Evolutionary conservation across 2,888 invertebrate species (phyloP), one percentile per base, ranked within the genome.

Genomic region (Ypsolopha sequella): DNA sequence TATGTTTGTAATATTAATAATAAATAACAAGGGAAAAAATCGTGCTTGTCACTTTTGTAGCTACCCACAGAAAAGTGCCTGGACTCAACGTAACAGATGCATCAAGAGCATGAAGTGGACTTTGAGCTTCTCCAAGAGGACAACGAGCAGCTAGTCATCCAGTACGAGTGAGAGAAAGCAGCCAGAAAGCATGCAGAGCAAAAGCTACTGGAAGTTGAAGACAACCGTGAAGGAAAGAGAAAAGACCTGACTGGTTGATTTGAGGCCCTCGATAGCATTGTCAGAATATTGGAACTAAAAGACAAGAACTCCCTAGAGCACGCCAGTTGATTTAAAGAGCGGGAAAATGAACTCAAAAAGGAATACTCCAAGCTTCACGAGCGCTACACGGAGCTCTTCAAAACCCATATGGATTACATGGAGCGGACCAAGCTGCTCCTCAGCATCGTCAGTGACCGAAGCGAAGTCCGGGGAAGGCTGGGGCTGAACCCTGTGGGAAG

Each of bases 341-440:
- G 99, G 54, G 99, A 99, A 76, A 90, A 91, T 56, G 99, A 99
- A 79, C 89, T 96, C 63, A 99, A 98, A 80, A 94, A 94, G 80
- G 90, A 99, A 82, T 99, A 98, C 78, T 93, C 95, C 33, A 97
- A 98, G 72, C 88, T 99, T 24, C 99, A 99, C 80, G 99, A 99
- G 64, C 89, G 99, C 53, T 99, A 99, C 73, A 99, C 99, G 39
- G 99, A 99, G 78, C 86, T 99, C 59, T 97, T 99, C 73, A 97
- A 97, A 86, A 98, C 98, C n/a, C 99, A 99, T 79, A 97, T 99
- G 88, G 99, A 99, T 75, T 97, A 99, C 68, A 98, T 99, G 95
- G 99, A 99, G 80, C 89, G 99, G 58, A 98, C 98, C 11, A 99
- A 99, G 84, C 91, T 99, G 74, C 81, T 99, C 54, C 93, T 98